phyloP scores from a whole-genome alignment of 2,888 invertebrate species.

The Pycnomerus fuliginosus region DNA sequence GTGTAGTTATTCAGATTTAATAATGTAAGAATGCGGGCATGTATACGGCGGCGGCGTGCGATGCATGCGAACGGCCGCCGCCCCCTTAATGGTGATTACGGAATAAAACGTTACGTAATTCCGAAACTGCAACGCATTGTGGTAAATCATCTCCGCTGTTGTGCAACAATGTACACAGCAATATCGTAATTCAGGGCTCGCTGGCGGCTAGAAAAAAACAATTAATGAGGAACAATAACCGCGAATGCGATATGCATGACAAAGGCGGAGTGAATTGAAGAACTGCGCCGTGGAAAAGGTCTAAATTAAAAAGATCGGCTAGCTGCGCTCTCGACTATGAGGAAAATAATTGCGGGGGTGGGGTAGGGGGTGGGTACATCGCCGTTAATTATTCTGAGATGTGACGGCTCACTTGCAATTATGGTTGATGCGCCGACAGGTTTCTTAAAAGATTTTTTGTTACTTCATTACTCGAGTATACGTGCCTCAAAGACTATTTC shows the following conservation, averaged over 20 bases:
- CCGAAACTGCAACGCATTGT: not conserved
- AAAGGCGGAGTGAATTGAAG: constrained; percentile 41
- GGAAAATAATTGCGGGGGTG: no score
- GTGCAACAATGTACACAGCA: no score
- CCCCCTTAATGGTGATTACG: constrained; percentile 22
- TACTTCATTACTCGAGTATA: no score
- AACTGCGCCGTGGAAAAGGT: constrained; percentile 41
- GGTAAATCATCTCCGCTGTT: constrained; percentile 16
- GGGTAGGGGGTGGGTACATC: no score
- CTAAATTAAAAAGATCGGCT: constrained; percentile 47
- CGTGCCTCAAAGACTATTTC: no score
- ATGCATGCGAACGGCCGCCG: constrained; percentile 27
- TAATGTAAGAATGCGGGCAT: constrained; percentile 38
- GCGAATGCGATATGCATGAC: constrained; percentile 43
- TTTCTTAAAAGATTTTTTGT: no score
- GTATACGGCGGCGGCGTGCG: constrained; percentile 29
- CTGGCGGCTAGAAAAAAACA: constrained; percentile 11
- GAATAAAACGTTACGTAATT: constrained; percentile 20
- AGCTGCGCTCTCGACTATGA: no score
- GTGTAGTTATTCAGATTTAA: constrained; percentile 39
- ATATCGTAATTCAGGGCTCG: constrained; percentile 8
- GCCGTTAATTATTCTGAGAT: no score
- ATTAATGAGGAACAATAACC: constrained; percentile 40
- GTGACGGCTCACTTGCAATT: no score
- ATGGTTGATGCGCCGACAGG: no score